Percentiles rank a stretch among this genome's conserved stretches.
phyloP scores from a whole-genome alignment of 1,140 invertebrate species.

The Drosophila ercepeae region DNA sequence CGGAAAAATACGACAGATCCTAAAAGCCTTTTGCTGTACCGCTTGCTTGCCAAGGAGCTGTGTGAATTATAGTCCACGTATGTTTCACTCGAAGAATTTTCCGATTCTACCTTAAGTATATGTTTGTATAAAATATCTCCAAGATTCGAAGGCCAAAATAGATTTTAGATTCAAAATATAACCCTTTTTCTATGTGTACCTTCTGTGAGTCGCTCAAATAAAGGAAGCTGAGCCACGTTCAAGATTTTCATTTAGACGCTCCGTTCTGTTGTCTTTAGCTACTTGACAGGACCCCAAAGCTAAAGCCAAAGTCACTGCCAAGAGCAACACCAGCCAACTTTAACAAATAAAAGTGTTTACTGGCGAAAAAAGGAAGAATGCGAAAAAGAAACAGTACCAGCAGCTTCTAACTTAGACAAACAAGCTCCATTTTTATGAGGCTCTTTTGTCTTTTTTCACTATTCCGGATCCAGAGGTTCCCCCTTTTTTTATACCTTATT shows the following conservation, averaged over 20 bases:
- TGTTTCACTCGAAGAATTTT: conserved; percentile 5
- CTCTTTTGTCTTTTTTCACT: conserved; percentile 49
- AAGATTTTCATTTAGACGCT: conserved; percentile 37
- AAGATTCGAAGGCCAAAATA: no score
- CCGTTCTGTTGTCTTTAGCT: conserved; percentile 41
- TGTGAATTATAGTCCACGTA: conserved; percentile 65
- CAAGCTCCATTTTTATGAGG: conserved; percentile 71
- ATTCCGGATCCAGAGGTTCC: conserved; percentile 14
- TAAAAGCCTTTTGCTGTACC: conserved; percentile 74
- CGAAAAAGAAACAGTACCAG: conserved; percentile 20
- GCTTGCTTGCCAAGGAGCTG: conserved; percentile 33
- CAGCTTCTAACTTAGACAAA: conserved; percentile 58
- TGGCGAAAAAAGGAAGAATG: conserved; percentile 1
- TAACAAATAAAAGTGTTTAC: conserved; percentile 64
- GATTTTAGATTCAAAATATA: not conserved
- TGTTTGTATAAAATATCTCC: no score
- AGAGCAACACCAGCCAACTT: conserved; percentile 59
- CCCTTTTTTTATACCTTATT: conserved; percentile 70
- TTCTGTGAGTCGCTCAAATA: conserved; percentile 25
- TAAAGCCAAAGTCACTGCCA: conserved; percentile 71
- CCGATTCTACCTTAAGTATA: no score
- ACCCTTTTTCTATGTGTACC: conserved; percentile 3
- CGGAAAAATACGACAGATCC: conserved; percentile 33
- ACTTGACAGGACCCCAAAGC: conserved; percentile 39
- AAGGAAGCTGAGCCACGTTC: conserved; percentile 9